Conservation (phyloP, 2,797 vertebrate genomes). For the Orientallactaga sibirica region DNA sequence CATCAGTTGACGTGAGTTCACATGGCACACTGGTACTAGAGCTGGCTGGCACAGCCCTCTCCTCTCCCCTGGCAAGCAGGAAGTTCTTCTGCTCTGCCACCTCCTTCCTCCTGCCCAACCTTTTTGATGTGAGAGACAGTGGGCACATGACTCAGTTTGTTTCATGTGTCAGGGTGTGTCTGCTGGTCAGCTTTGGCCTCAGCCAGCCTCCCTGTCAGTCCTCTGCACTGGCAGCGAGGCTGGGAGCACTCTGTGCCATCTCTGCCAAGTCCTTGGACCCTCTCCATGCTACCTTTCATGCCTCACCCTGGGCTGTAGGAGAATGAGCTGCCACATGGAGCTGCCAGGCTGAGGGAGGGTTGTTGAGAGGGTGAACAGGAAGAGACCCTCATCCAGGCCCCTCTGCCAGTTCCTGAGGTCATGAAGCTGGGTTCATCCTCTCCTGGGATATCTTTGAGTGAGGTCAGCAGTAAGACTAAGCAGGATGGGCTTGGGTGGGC, state of each 20-base stretch:
- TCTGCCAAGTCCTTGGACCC: constrained; percentile 1
- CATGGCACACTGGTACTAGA: neutral
- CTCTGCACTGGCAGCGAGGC: neutral
- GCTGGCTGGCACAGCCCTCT: constrained; percentile 39
- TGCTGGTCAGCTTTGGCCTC: neutral
- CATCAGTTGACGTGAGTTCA: neutral
- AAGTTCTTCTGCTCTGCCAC: constrained; percentile 8
- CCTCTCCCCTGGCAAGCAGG: constrained; percentile 12
- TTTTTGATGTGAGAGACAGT: constrained; percentile 11
- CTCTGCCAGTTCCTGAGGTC: neutral
- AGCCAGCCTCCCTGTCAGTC: no score
- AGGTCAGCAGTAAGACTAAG: neutral
- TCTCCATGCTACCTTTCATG: neutral
- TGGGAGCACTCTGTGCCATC: neutral
- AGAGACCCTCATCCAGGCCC: neutral
- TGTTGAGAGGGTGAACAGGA: constrained; percentile 8
- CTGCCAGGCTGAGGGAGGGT: constrained; percentile 48
- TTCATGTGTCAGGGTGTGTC: neutral
- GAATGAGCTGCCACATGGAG: constrained; percentile 14
- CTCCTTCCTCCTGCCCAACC: constrained; percentile 9
- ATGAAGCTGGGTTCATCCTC: neutral
- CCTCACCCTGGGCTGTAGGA: neutral
- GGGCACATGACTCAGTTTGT: neutral
- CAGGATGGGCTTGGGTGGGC: neutral
- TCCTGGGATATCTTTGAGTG: neutral